A percentile compares a stretch with the other conserved stretches of the same genome.
These are phyloP conservation scores for Brachymystax lenok DNA, from an alignment of 2,797 vertebrate genomes.

Conservation along the genomic window DNA sequence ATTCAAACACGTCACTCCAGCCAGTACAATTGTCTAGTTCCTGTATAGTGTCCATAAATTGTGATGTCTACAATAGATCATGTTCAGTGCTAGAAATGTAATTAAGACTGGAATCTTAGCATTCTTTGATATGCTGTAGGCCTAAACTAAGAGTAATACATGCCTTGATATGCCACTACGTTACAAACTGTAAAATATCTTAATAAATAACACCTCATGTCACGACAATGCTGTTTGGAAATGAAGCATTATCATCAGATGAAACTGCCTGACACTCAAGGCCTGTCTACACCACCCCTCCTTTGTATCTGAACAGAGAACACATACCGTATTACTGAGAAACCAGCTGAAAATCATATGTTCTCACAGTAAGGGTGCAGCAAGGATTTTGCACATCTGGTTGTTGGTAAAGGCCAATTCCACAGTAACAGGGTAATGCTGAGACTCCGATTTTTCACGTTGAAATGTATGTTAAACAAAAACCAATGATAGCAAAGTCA, in stretches of 20 bases:
- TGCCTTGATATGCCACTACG: background rate
- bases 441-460: too few relatives aligned
- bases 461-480: too few relatives aligned
- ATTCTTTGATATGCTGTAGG: background rate
- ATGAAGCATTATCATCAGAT: background rate
- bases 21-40: constrained; percentile 22
- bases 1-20: constrained; percentile 20
- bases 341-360: background rate
- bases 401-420: background rate
- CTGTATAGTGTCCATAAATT: constrained; percentile 1
- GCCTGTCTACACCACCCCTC: background rate
- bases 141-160: background rate
- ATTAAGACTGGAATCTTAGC: background rate
- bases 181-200: background rate
- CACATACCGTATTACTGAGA: background rate
- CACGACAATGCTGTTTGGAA: background rate
- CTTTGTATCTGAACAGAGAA: background rate
- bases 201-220: background rate
- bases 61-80: background rate
- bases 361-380: constrained; percentile 14
- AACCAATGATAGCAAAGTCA: too few relatives aligned
- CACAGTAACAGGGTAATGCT: too few relatives aligned
- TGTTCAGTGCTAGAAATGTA: background rate
- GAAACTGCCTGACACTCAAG: background rate
- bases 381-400: background rate